phyloP scores from a whole-genome alignment of 2,113 vertebrate genomes.

The Centropus bengalensis region DNA sequence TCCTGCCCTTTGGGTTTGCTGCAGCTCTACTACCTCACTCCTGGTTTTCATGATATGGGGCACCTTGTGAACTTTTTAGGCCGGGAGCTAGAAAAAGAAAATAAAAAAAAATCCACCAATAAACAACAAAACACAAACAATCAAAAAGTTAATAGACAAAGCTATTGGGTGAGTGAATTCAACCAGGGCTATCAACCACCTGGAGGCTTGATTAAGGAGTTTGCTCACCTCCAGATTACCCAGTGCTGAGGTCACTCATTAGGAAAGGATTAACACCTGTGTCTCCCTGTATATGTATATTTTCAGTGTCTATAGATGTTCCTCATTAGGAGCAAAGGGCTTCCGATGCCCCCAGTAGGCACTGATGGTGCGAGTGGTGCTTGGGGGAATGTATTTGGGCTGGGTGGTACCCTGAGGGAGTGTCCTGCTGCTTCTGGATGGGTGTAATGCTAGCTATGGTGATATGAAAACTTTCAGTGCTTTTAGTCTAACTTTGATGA shows the following conservation, averaged over 20 bases:
- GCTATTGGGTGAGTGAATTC: not conserved
- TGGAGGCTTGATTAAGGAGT: not conserved
- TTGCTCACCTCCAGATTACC: not conserved
- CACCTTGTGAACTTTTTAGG: not conserved
- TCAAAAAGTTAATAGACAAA: not conserved
- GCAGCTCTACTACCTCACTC: not conserved
- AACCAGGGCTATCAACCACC: not conserved
- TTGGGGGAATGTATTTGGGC: too few species aligned
- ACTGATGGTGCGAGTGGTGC: too few species aligned
- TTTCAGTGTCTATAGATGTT: too few species aligned
- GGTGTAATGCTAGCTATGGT: too few species aligned
- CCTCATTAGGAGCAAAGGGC: accelerated
- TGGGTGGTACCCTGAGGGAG: not conserved
- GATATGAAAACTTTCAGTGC: not conserved
- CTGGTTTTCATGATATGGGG: not conserved
- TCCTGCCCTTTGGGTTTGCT: not conserved
- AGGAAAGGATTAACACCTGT: not conserved
- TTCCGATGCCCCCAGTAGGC: too few species aligned
- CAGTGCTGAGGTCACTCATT: not conserved
- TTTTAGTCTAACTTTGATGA: not conserved
- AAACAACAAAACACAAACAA: not conserved
- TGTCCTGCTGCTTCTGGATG: not conserved
- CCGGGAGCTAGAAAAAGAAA: not conserved
- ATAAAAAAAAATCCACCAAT: not conserved
- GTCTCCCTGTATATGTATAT: accelerated